Evolutionary conservation across 2,888 invertebrate species (phyloP).

Genomic region (Macropis europaea): DNA sequence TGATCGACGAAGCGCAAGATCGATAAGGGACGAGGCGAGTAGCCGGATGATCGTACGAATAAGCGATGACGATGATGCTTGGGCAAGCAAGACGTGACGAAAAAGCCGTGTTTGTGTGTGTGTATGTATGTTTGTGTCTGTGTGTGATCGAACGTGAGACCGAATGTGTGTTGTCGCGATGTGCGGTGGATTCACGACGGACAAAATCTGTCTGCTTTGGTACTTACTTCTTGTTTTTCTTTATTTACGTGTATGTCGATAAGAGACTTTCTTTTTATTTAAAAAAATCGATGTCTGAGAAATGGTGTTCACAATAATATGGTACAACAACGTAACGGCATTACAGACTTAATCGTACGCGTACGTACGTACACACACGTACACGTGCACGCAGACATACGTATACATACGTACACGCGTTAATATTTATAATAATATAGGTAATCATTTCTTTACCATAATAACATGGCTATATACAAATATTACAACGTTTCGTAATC

Average conservation of each 20-base stretch:
- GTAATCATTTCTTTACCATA: slow-evolving; percentile 58
- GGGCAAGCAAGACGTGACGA: slow-evolving; percentile 22
- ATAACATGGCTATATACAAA: slow-evolving; percentile 65
- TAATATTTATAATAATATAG: slow-evolving; percentile 57
- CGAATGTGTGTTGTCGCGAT: neutral
- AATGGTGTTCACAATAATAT: slow-evolving; percentile 79
- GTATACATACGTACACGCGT: slow-evolving; percentile 51
- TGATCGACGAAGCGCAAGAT: too few relatives aligned
- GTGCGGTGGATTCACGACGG: slow-evolving; percentile 42
- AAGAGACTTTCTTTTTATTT: slow-evolving; percentile 73
- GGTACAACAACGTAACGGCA: slow-evolving; percentile 76
- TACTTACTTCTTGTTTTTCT: too few relatives aligned
- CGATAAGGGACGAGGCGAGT: too few relatives aligned
- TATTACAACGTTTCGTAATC: slow-evolving; percentile 66
- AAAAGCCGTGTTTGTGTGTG: too few relatives aligned
- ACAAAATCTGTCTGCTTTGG: slow-evolving; percentile 50
- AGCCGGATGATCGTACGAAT: too few relatives aligned
- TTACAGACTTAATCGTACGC: slow-evolving; percentile 67
- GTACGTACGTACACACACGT: slow-evolving; percentile 7
- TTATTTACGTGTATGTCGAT: slow-evolving; percentile 57
- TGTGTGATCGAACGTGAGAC: too few relatives aligned
- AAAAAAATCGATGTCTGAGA: slow-evolving; percentile 78
- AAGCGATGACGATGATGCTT: too few relatives aligned
- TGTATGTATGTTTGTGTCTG: too few relatives aligned
- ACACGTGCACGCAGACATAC: slow-evolving; percentile 52